Conservation (phyloP, 2,797 vertebrate genomes). For the Fratercula arctica region DNA sequence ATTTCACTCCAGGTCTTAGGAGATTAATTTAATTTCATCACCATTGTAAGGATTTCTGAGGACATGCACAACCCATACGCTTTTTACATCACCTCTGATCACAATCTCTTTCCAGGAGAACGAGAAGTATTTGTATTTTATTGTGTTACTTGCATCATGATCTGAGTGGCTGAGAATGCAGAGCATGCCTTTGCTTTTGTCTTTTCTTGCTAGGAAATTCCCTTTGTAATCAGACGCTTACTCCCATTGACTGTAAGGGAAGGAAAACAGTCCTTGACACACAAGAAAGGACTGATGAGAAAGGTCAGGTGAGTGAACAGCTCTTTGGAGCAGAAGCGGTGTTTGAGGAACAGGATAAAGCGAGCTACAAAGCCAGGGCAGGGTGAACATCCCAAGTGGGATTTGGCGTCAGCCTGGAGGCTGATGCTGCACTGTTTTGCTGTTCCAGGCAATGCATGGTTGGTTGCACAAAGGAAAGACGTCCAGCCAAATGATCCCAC, state of each 20-base stretch:
- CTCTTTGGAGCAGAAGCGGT: not conserved
- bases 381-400: not conserved
- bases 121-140: not conserved
- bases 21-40: constrained; percentile 9
- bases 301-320: not conserved
- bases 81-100: not conserved
- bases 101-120: not conserved
- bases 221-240: not conserved
- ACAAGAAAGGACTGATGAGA: not conserved
- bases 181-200: not conserved
- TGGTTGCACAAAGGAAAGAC: not conserved
- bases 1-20: not conserved
- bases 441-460: not conserved
- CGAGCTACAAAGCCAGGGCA: not conserved
- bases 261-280: not conserved
- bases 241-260: not conserved
- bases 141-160: not conserved
- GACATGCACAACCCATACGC: not conserved
- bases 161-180: not conserved
- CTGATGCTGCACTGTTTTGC: not conserved
- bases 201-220: constrained; percentile 12
- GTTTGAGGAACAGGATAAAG: not conserved
- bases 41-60: not conserved
- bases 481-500: not conserved
- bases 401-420: not conserved